These are phyloP conservation scores for Tubulanus polymorphus DNA, from an alignment of 2,888 invertebrate genomes.

Conservation along the genomic window DNA sequence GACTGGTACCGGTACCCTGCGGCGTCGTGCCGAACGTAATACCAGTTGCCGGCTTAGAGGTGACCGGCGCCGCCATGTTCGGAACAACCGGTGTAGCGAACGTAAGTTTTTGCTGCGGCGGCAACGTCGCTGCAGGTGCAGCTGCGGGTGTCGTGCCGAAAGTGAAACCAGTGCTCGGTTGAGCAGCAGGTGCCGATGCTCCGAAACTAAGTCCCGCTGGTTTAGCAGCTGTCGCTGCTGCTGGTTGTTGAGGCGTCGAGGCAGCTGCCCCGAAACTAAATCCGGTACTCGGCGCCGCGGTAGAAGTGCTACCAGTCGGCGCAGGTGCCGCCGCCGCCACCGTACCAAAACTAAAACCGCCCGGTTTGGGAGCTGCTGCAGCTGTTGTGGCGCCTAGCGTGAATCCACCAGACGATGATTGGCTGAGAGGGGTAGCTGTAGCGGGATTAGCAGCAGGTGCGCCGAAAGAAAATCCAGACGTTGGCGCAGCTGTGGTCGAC, in stretches of 20 bases:
- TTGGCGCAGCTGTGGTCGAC: conserved; percentile 3
- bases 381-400: not conserved
- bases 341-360: conserved; percentile 16
- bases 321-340: conserved; percentile 1
- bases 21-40: not conserved
- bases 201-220: conserved; percentile 20
- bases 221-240: conserved; percentile 5
- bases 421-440: not conserved
- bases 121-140: not conserved
- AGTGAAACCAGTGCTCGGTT: conserved; percentile 14
- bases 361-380: not conserved
- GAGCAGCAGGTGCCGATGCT: conserved; percentile 13
- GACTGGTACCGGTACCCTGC: not conserved
- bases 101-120: conserved; percentile 2
- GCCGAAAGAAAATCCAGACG: conserved; percentile 14
- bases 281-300: too few species aligned
- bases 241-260: not conserved
- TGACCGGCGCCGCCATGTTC: too few species aligned
- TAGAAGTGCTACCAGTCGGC: too few species aligned
- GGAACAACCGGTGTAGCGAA: not conserved
- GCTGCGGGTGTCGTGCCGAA: conserved; percentile 10
- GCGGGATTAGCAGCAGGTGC: too few species aligned
- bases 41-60: too few species aligned
- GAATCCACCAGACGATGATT: not conserved
- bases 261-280: conserved; percentile 7